Evolutionary conservation across 1,140 invertebrate genomes (phyloP), one percentile per base, ranked within the genome.

Genomic region (Atopsyche davidsoni): DNA sequence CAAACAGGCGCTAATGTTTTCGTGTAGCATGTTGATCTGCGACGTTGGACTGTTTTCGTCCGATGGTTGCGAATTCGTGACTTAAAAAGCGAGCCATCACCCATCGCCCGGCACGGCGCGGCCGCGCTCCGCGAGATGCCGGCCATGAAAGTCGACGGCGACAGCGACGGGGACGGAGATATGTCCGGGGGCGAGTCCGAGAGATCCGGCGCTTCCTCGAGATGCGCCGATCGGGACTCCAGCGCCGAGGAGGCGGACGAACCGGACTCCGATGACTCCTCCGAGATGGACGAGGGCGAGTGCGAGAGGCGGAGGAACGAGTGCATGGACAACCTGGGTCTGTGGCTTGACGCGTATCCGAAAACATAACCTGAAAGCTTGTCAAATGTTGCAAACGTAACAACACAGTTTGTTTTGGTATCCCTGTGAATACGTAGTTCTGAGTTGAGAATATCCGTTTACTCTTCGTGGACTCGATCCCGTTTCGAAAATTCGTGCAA

Each of bases 211-310:
- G 75, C 70, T 24, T 77, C 73, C 17, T 80, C 79, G 48, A 70
- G 77, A 52, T 78, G 76, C 2, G 78, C 70, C 16, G 80, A 78
- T 21, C 75, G 81, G 17, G 83, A 85, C 50, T 83, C 83, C 55
- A 86, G 83, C 56, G 82, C 81, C 49, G 82, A 83, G 51, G 77
- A 79, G 61, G 77, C 76, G 40, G 80, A 83, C 61, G 83, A 86
- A 57, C 82, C 76, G 16, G 85, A 87, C 51, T 86, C 84, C 9
- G 84, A 86, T 73, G 85, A 87, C 64, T 86, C 83, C 42, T 87
- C 82, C 63, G 93, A 96, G 69, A 86, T 96, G 81, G 92, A 96
- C 70, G 90, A 93, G 68, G 87, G 85, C 57, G 91, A 93, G 73
- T 94, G 89, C 61, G 91, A 95, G 60, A 79, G 81, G 44, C 73